A percentile compares a stretch with the other conserved stretches of the same genome.
Conservation (phyloP, 2,888 invertebrate genomes). For the Prosopocoilus inquinatus region DNA sequence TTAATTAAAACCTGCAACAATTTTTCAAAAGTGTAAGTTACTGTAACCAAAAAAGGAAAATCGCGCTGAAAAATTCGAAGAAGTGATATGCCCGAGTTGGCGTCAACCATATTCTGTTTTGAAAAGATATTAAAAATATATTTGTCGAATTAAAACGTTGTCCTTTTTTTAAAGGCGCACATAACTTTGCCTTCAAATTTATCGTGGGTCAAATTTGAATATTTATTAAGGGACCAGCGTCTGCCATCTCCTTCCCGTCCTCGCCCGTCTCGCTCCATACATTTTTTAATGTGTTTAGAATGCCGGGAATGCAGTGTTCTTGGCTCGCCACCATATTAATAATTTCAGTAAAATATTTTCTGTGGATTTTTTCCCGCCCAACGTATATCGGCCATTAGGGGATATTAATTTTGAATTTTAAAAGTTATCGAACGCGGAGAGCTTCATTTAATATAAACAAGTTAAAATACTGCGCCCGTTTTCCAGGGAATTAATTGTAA, state of each 20-base stretch:
- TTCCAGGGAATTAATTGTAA: neutral
- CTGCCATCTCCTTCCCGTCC: conserved; percentile 1
- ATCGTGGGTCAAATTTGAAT: conserved; percentile 47
- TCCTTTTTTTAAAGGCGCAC: conserved; percentile 47
- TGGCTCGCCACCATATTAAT: conserved; percentile 1
- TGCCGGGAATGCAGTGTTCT: conserved; percentile 35
- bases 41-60: no score
- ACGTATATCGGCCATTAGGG: neutral
- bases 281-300: conserved; percentile 43
- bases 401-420: neutral
- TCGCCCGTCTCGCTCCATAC: conserved; percentile 32
- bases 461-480: neutral
- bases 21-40: no score
- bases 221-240: conserved; percentile 46
- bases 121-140: conserved; percentile 39
- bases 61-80: no score
- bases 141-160: conserved; percentile 50
- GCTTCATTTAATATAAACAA: conserved; percentile 1
- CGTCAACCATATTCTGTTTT: conserved; percentile 1
- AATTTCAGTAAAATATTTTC: neutral
- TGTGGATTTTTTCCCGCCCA: neutral
- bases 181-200: conserved; percentile 47
- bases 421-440: neutral
- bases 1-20: no score
- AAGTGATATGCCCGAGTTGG: neutral